Conservation (phyloP, 1,140 invertebrate genomes). For the Vollenhovia emeryi region DNA sequence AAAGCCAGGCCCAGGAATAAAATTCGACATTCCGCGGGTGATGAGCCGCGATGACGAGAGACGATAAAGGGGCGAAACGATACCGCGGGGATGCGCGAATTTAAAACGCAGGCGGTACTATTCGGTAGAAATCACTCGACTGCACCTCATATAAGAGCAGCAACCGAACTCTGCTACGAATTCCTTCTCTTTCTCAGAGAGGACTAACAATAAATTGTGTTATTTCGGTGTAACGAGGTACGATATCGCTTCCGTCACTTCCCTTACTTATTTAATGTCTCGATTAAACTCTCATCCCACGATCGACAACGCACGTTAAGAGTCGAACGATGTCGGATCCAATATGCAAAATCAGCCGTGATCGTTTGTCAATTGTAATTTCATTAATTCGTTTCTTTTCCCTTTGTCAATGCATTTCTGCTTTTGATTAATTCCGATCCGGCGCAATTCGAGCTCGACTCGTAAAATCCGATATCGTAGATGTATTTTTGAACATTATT, state of each 20-base stretch:
- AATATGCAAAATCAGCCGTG: neutral
- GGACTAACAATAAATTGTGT: neutral
- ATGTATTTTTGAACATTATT: slow-evolving; percentile 47
- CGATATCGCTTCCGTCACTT: neutral
- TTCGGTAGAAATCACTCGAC: neutral
- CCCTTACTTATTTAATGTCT: neutral
- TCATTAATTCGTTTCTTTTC: neutral
- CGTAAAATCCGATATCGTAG: slow-evolving; percentile 25
- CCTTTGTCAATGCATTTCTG: neutral
- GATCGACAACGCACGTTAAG: neutral
- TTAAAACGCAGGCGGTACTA: neutral
- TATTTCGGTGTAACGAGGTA: neutral
- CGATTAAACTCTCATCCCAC: neutral
- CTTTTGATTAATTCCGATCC: slow-evolving; percentile 22
- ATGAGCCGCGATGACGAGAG: slow-evolving; percentile 46
- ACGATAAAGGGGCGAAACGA: slow-evolving; percentile 30
- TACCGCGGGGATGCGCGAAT: neutral
- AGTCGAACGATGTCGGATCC: neutral
- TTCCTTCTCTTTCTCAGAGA: neutral
- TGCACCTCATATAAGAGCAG: neutral
- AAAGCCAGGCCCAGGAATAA: slow-evolving; percentile 47
- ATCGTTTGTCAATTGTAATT: neutral
- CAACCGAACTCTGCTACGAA: neutral
- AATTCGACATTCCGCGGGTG: slow-evolving; percentile 41
- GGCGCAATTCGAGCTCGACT: neutral